phyloP scores from a whole-genome alignment of 2,888 invertebrate genomes.

The Tetheella fluctuosa region DNA sequence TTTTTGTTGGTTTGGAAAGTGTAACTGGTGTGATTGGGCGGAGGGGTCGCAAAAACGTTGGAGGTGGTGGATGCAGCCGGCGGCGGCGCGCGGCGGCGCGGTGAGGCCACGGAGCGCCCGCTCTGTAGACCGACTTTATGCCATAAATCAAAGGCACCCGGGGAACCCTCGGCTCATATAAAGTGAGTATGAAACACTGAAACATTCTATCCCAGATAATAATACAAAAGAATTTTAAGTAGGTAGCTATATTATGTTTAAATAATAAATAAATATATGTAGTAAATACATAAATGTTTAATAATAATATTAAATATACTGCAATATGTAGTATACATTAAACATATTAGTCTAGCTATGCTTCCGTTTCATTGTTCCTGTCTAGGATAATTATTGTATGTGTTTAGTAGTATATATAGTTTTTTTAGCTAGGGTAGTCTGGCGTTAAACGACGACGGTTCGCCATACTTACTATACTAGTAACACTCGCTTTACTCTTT shows the following conservation, averaged over 20 bases:
- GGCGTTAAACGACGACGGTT: no score
- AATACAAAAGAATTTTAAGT: slow-evolving; percentile 35
- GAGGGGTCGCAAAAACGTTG: slow-evolving; percentile 68
- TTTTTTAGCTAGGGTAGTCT: no score
- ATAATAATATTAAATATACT: not conserved
- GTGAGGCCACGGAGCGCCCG: slow-evolving; percentile 30
- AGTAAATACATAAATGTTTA: not conserved
- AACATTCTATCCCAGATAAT: slow-evolving; percentile 52
- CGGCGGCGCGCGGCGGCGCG: slow-evolving; percentile 40
- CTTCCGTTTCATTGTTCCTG: no score
- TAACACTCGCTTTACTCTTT: no score
- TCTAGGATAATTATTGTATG: no score
- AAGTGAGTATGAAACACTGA: slow-evolving; percentile 64
- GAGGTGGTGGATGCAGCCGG: slow-evolving; percentile 58
- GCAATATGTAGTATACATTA: no score
- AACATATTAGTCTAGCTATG: no score
- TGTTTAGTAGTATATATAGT: no score
- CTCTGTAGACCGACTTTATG: slow-evolving; percentile 66
- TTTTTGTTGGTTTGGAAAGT: slow-evolving; percentile 48
- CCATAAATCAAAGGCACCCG: slow-evolving; percentile 80
- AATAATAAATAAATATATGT: no score
- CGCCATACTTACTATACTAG: no score
- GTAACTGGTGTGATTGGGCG: slow-evolving; percentile 55
- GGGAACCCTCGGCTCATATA: slow-evolving; percentile 65
- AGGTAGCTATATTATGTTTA: slow-evolving; percentile 20